phyloP scores from a whole-genome alignment of 2,113 vertebrate genomes.

The Bothrops jararaca region DNA sequence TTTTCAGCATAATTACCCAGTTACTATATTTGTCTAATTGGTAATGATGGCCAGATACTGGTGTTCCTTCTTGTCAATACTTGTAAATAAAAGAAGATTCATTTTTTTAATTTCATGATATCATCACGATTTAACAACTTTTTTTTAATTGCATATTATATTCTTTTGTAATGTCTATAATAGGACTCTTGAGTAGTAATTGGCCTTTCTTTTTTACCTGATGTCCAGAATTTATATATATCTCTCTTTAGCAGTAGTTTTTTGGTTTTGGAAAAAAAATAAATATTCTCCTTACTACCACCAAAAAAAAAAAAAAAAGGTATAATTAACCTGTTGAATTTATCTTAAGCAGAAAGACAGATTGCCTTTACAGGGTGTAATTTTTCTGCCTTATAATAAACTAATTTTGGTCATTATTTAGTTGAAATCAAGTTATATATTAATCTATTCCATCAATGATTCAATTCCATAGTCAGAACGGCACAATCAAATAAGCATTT shows the following conservation, averaged over 20 bases:
- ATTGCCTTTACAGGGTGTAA: not conserved
- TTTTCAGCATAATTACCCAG: constrained; percentile 6
- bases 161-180: constrained; percentile 47
- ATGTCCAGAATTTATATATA: constrained; percentile 3
- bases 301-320: constrained; percentile 2
- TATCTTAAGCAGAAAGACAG: not conserved
- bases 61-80: constrained; percentile 35
- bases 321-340: constrained; percentile 13
- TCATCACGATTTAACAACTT: constrained; percentile 45
- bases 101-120: constrained; percentile 37
- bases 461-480: not conserved
- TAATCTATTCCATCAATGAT: not conserved
- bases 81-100: constrained; percentile 47
- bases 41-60: not conserved
- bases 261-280: constrained; percentile 35
- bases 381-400: not conserved
- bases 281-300: not conserved
- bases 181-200: constrained; percentile 53
- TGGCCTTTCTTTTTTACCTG: constrained; percentile 31
- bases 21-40: constrained; percentile 39
- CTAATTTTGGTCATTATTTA: not conserved
- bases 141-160: constrained; percentile 49
- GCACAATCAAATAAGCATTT: not conserved
- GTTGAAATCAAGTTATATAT: not conserved
- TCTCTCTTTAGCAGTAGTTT: constrained; percentile 25